Percentiles rank a stretch among this genome's conserved stretches.
These are phyloP conservation scores for Standfussiana lucernea DNA, from an alignment of 2,888 invertebrate genomes.

Conservation along the genomic window DNA sequence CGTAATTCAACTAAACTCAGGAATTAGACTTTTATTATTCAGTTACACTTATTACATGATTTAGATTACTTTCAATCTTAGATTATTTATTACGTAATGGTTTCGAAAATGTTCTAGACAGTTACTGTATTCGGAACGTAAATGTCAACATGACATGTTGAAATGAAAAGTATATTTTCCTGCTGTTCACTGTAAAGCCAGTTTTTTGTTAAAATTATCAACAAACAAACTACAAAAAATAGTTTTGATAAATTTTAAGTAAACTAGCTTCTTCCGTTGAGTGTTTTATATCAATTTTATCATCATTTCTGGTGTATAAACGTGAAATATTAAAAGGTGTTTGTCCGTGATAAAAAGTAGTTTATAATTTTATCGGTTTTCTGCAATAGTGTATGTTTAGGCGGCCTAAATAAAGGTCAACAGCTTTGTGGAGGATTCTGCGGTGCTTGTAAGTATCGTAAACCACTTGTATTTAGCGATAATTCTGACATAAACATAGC, in stretches of 20 bases:
- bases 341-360: constrained; percentile 49
- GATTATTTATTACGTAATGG: neutral
- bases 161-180: constrained; percentile 63
- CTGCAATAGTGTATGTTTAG: constrained; percentile 70
- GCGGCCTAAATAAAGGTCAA: constrained; percentile 82
- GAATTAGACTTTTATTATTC: rapidly evolving
- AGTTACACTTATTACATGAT: too few relatives aligned
- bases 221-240: constrained; percentile 47
- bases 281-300: constrained; percentile 16
- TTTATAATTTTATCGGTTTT: constrained; percentile 71
- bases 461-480: constrained; percentile 38
- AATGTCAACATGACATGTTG: constrained; percentile 57
- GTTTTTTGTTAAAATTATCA: constrained; percentile 41
- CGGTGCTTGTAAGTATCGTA: constrained; percentile 58
- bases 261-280: neutral
- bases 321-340: constrained; percentile 34
- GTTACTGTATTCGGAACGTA: constrained; percentile 14
- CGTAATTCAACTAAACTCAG: neutral
- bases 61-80: neutral
- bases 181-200: constrained; percentile 16
- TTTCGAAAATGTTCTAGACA: neutral
- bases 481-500: constrained; percentile 42
- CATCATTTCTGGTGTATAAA: constrained; percentile 32
- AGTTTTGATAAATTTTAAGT: constrained; percentile 21
- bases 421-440: constrained; percentile 69